Base-by-base conservation (phyloP, 2,797 vertebrate species). In the Loris lydekkerianus region DNA sequence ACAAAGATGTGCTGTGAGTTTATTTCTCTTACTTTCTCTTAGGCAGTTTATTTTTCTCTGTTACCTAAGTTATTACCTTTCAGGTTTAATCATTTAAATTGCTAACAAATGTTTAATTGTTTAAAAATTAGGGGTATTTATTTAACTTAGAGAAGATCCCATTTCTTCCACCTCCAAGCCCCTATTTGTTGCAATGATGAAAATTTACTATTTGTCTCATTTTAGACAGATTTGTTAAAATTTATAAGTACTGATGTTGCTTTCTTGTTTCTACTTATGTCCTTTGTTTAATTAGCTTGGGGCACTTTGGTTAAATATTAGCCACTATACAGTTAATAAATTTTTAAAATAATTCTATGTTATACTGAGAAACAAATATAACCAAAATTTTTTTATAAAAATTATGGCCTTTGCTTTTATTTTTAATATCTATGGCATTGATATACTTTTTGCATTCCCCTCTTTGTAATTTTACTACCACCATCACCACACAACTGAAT, bases 321-420 rank as follows among this genome's bases (percentile, higher is more conserved):
- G 17, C 27, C 3, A 67, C 14, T 83, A 80, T 67, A 65, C 9
- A 94, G 10, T 25, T 69, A 83, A 56, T 85, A 60, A 95, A 34
- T 34, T 84, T 94, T 89, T 43, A 2, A 93, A 93, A 84, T 70
- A 70, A 49, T 25, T 75, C n/a, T 91, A 10, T 76, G 20, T 89
- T 46, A 10, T 58, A 13, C 21, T 58, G 15, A 83, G 29, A 85
- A 93, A 49, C 10, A 87, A 23, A 80, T n/a, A 82, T 29, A 84
- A 75, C 5, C 8, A 63, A 83, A 40, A 82, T 7, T 17, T 49
- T 91, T 91, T 77, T 37, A 75, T 37, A 56, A 73, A 95, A 95
- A 49, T 7, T 29, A 65, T 61, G 13, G 8, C 1, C 46, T 21
- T 34, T 93, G 56, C 14, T 91, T 76, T 89, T 73, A 31, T 96